Conservation (phyloP, 2,113 vertebrate species). For the Plecotus auritus region DNA sequence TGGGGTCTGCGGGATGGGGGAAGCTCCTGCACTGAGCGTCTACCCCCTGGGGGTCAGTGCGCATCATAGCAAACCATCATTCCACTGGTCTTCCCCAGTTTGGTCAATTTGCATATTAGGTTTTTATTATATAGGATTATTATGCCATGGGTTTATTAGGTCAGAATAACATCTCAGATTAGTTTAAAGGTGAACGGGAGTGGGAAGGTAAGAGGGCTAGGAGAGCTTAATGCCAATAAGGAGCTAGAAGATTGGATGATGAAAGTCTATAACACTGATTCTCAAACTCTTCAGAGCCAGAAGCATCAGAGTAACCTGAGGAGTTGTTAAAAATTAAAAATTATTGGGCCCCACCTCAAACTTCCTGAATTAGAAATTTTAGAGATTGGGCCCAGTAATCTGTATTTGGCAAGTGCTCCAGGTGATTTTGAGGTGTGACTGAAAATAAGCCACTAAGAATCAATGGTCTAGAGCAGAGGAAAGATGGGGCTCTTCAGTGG, state of each 20-base stretch:
- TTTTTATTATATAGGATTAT: not conserved
- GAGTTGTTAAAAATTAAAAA: not conserved
- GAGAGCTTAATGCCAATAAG: not conserved
- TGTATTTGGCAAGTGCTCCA: not conserved
- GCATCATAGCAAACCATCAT: fast-evolving
- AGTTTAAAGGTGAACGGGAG: not conserved
- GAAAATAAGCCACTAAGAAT: not conserved
- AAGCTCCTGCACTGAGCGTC: too few species aligned
- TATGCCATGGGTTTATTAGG: not conserved
- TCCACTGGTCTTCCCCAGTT: too few species aligned
- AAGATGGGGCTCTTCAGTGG: not conserved
- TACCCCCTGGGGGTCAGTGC: too few species aligned
- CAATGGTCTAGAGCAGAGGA: not conserved
- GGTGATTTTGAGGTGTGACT: not conserved
- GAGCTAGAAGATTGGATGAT: not conserved
- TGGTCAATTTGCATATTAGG: too few species aligned
- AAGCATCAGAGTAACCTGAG: not conserved
- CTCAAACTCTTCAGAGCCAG: not conserved
- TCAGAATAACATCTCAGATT: not conserved
- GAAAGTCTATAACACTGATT: not conserved
- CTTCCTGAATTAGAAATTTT: not conserved
- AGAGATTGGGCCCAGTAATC: not conserved
- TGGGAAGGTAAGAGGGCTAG: not conserved
- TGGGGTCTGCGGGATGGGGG: too few species aligned
- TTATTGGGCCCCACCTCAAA: not conserved